Percentiles rank a stretch among this genome's conserved stretches.
phyloP scores from a whole-genome alignment of 2,888 invertebrate species.

The Acanthosoma haemorrhoidale region DNA sequence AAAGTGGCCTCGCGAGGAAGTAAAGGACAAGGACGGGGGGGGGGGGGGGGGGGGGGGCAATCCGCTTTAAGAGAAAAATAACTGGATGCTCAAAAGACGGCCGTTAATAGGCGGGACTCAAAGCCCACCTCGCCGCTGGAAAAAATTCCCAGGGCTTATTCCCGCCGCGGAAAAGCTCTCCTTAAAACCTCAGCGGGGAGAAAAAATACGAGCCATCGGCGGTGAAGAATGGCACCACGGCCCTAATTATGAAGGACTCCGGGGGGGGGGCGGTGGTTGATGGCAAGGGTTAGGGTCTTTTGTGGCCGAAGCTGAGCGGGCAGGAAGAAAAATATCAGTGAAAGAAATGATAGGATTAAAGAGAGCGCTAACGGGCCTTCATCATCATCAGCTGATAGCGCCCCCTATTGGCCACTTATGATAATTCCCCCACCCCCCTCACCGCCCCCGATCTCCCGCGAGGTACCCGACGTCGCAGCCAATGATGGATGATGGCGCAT shows the following conservation, averaged over 20 bases:
- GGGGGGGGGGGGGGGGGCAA: background rate
- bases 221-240: background rate
- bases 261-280: background rate
- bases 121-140: background rate
- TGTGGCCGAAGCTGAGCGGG: background rate
- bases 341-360: background rate
- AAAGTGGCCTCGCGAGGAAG: background rate
- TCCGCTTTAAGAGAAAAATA: conserved; percentile 10
- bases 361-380: background rate
- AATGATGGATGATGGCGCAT: background rate
- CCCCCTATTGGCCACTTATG: background rate
- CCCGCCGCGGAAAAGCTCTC: background rate
- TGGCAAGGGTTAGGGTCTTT: background rate
- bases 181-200: background rate
- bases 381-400: conserved; percentile 1
- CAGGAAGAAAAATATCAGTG: background rate
- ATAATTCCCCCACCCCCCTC: background rate
- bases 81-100: conserved; percentile 1
- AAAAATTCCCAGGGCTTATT: background rate
- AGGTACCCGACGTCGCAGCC: background rate
- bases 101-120: background rate
- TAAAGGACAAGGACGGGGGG: background rate
- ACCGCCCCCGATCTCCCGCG: background rate
- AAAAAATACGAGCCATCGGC: background rate
- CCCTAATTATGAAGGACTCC: conserved; percentile 1